Evolutionary conservation across 1,140 invertebrate genomes (phyloP).

Genomic region (Magallana angulata): DNA sequence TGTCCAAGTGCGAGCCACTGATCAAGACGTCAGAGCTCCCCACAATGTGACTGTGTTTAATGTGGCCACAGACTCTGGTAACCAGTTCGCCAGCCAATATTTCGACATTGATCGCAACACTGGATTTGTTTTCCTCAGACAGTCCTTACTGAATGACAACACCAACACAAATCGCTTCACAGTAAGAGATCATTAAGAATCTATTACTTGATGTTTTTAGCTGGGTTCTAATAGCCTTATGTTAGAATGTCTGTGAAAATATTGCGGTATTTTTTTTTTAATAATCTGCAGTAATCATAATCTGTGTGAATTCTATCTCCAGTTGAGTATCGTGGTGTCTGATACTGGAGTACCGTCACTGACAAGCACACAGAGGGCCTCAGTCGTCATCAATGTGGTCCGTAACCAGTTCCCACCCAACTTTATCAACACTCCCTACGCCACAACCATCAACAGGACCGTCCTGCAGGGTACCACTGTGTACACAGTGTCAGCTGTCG

Average conservation of each 20-base stretch:
- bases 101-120: slow-evolving; percentile 59
- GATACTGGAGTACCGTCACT: slow-evolving; percentile 51
- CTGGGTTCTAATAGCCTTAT: too few species aligned
- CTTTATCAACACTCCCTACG: slow-evolving; percentile 83
- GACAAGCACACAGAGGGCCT: slow-evolving; percentile 36
- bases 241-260: too few species aligned
- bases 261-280: too few species aligned
- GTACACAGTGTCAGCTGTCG: slow-evolving; percentile 30
- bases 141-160: slow-evolving; percentile 43
- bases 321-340: slow-evolving; percentile 54
- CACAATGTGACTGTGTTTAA: slow-evolving; percentile 41
- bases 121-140: slow-evolving; percentile 56
- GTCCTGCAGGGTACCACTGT: slow-evolving; percentile 4
- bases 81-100: slow-evolving; percentile 46
- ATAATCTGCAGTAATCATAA: too few species aligned
- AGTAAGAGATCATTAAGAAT: background rate
- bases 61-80: background rate
- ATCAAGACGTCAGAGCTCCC: slow-evolving; percentile 50
- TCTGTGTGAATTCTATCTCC: slow-evolving; percentile 6
- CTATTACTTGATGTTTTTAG: too few species aligned
- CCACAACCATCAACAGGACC: slow-evolving; percentile 41
- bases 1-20: slow-evolving; percentile 50
- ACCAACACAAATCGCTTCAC: slow-evolving; percentile 30
- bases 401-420: slow-evolving; percentile 83
- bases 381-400: slow-evolving; percentile 66